Percentiles rank a stretch among this genome's conserved stretches.
Conservation (phyloP, 64 coral and sea anemone species). For the Stichodactyla helianthus region DNA sequence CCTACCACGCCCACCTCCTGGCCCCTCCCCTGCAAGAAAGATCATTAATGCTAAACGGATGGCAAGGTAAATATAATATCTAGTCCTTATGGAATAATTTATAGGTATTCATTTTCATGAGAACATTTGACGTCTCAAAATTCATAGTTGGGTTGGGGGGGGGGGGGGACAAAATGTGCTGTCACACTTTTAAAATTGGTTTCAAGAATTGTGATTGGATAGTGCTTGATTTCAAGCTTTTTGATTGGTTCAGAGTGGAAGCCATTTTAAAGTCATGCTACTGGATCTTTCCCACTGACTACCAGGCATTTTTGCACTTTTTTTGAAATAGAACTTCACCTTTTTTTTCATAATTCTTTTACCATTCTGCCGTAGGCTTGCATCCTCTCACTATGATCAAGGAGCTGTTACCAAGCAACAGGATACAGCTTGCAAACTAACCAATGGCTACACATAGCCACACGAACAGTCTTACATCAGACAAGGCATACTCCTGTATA, state of each 20-base stretch:
- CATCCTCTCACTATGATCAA: neutral
- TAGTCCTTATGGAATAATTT: neutral
- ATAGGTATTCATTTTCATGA: too few species aligned
- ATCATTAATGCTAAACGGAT: conserved; percentile 70
- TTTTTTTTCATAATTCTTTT: neutral
- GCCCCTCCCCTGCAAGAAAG: conserved; percentile 55
- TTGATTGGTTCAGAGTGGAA: too few species aligned
- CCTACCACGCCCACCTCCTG: conserved; percentile 71
- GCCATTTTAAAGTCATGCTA: too few species aligned
- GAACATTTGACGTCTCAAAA: too few species aligned
- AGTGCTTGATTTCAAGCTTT: too few species aligned
- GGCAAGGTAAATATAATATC: conserved; percentile 56
- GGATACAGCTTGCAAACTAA: neutral
- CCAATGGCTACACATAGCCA: neutral
- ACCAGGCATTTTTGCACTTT: too few species aligned
- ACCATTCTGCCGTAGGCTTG: neutral
- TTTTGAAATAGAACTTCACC: too few species aligned
- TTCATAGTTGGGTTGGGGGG: too few species aligned
- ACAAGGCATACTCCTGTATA: neutral
- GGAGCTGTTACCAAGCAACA: neutral
- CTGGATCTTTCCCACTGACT: too few species aligned
- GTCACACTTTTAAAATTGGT: too few species aligned
- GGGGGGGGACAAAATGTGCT: too few species aligned
- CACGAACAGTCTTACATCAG: neutral
- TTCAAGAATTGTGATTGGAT: too few species aligned